Base-by-base conservation (phyloP, 2,888 invertebrate genomes). In the Drosophila mulleri region DNA sequence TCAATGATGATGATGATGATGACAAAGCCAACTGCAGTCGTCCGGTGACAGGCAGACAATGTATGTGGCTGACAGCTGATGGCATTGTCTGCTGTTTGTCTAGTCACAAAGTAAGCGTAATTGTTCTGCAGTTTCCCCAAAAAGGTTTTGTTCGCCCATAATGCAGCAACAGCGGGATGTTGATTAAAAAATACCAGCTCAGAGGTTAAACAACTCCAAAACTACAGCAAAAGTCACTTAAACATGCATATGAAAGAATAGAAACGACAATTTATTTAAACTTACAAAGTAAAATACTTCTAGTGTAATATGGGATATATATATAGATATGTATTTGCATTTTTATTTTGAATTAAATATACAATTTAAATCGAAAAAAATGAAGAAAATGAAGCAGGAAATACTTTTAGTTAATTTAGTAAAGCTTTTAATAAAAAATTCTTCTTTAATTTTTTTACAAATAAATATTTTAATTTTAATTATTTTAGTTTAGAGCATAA, bases 31-130 rank as follows among this genome's bases (percentile, higher is more conserved):
- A 58, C 54, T 68, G 63, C 29, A 59, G 35, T 67, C 44, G 44
- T 41, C 42, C 56, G 9, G 42, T 73, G 66, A 75, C 69, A 54
- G 60, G 48, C 80, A 66, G 71, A 72, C 41, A 66, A 12, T 35
- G 12, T 64, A 63, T 80, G 69, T 58, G 61, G 37, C 52, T 83
- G 78, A 80, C 86, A 75, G 70, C 54, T 53, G 35, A 42, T 65
- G 63, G 72, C 78, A 78, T 88, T 88, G 83, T 83, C 83, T 83
- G 78, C 69, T 47, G 54, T 63, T 59, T 63, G 85, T 85, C 86
- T 85, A 52, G 78, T 70, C 78, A 53, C 48, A 73, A 61, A 64
- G 48, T 56, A 58, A 59, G 32, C 70, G 39, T 56, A 75, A 75
- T 75, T 72, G 78, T 71, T 69, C 35, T 45, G 56, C 37, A 63